Evolutionary conservation across 2,113 vertebrate genomes (phyloP), one percentile per base, ranked within the genome.

Genomic region (Poecile atricapillus): DNA sequence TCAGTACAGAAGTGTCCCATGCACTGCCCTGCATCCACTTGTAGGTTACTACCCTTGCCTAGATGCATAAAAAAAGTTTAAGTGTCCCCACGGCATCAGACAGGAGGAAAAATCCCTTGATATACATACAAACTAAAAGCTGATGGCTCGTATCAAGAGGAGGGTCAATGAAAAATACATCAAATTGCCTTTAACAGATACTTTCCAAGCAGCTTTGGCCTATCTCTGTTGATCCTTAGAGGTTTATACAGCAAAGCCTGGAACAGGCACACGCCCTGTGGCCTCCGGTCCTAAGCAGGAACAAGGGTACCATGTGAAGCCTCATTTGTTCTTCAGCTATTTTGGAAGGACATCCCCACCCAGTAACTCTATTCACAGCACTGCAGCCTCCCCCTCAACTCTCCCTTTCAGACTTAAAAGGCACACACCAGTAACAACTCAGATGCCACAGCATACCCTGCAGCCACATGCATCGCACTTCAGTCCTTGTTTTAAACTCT

Each of bases 401-500:
- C 44, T 24, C 73, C 60, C 55, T 67, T 74, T 55, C 52, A 74
- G 64, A 59, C 30, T 91, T 62, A 13, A 70, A 96, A 89, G 52
- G 60, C 69, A 84, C 59, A 68, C 77, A 87, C 25, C 77, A 89
- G 73, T 62, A 89, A 67, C 69, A 70, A 47, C 70, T 75, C 65
- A 47, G 71, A 78, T 50, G 84, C 47, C 87, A 94, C 52, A 89
- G 69, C 68, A 87, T 33, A 62, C 47, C 84, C 87, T 84, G 73
- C 87, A 95, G 87, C 83, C 69, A 74, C 74, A 41, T 2, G 12
- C 77, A 83, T 21, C 89, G 41, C n/a, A 23, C 35, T 95, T 73
- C 85, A 86, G 53, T 13, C 70, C 79, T 43, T n/a, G 76, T 62
- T 93, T 92, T 63, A 86, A 93, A 70, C 86, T 90, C 90, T 41